A percentile compares a stretch with the other conserved stretches of the same genome.
Evolutionary conservation across 92 coral and sea anemone genomes (phyloP).

Genomic region (Porites cylindrica): DNA sequence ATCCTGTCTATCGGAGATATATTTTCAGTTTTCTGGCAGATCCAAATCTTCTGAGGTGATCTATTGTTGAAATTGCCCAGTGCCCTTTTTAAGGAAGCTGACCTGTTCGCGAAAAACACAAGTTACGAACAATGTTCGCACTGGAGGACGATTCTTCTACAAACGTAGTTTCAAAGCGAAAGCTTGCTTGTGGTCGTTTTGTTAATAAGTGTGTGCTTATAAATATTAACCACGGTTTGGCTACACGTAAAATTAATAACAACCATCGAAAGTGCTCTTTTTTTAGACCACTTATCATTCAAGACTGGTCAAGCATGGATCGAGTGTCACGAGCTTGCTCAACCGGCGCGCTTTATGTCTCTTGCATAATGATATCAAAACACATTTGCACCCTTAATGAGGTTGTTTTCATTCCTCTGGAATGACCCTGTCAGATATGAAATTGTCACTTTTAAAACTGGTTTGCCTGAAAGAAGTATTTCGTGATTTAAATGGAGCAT

Average conservation of each 20-base stretch:
- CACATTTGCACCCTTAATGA: slow-evolving; percentile 36
- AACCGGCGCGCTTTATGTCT: slow-evolving; percentile 13
- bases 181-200: slow-evolving; percentile 32
- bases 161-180: slow-evolving; percentile 8
- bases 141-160: not conserved
- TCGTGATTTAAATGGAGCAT: slow-evolving; percentile 17
- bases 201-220: slow-evolving; percentile 36
- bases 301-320: slow-evolving; percentile 30
- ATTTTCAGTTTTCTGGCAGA: not conserved
- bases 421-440: slow-evolving; percentile 24
- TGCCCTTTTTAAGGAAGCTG: not conserved
- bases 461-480: slow-evolving; percentile 1
- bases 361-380: slow-evolving; percentile 48
- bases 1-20: slow-evolving; percentile 11
- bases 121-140: not conserved
- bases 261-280: slow-evolving; percentile 50
- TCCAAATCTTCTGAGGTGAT: slow-evolving; percentile 21
- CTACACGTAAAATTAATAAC: slow-evolving; percentile 43
- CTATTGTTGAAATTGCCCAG: slow-evolving; percentile 10
- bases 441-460: slow-evolving; percentile 21
- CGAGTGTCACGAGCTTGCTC: slow-evolving; percentile 30
- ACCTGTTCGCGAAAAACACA: slow-evolving; percentile 38
- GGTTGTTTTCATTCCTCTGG: slow-evolving; percentile 14
- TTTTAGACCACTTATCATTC: slow-evolving; percentile 42
- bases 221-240: slow-evolving; percentile 51